phyloP scores from a whole-genome alignment of 2,113 vertebrate species.

The Abramis brama region DNA sequence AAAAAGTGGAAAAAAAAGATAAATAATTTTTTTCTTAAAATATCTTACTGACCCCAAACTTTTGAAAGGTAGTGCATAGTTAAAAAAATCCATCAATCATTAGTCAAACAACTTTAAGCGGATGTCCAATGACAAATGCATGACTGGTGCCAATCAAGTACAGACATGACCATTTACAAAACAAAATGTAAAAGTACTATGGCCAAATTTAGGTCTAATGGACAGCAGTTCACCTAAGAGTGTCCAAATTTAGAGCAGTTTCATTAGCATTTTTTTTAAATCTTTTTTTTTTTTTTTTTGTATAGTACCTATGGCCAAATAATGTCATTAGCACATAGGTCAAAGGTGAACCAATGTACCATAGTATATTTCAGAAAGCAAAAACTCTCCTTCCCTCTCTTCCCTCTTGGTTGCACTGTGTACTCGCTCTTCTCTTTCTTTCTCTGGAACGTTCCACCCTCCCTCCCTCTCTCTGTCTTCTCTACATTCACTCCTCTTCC shows the following conservation, averaged over 20 bases:
- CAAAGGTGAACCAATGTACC: constrained; percentile 7
- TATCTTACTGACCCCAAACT: too few relatives aligned
- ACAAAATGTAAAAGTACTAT: too few relatives aligned
- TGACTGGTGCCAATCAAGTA: too few relatives aligned
- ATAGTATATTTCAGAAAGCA: not conserved
- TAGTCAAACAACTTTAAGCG: too few relatives aligned
- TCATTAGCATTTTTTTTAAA: not conserved
- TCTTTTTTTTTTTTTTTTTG: too few relatives aligned
- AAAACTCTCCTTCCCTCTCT: constrained; percentile 33
- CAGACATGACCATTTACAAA: too few relatives aligned
- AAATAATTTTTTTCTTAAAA: too few relatives aligned
- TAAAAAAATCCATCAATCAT: too few relatives aligned
- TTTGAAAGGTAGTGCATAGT: too few relatives aligned
- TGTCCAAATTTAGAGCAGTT: not conserved
- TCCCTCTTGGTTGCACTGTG: constrained; percentile 55
- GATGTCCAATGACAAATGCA: too few relatives aligned
- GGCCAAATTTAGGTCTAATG: not conserved
- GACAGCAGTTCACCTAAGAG: not conserved
- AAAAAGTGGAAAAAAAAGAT: too few relatives aligned
- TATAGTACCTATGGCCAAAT: not conserved
- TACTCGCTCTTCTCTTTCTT: constrained; percentile 53
- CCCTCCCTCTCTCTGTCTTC: constrained; percentile 48
- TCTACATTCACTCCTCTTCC: constrained; percentile 47
- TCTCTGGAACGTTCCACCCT: constrained; percentile 50
- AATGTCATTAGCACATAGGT: constrained; percentile 17